These are phyloP conservation scores for Elegia similella DNA, from an alignment of 2,888 invertebrate genomes.

Conservation along the genomic window DNA sequence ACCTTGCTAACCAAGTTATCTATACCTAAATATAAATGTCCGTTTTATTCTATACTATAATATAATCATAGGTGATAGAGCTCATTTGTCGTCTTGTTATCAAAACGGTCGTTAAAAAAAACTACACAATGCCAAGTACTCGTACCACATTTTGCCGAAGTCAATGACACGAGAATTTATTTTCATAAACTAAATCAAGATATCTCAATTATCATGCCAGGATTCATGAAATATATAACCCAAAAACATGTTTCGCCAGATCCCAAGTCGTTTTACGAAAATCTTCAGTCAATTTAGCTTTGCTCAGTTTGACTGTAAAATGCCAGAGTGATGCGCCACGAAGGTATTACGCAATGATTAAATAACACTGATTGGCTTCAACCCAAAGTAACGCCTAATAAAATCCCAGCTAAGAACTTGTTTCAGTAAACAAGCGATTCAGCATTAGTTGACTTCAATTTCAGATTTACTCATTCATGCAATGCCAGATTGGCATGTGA, in stretches of 20 bases:
- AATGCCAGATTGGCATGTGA: constrained; percentile 45
- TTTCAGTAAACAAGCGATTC: constrained; percentile 54
- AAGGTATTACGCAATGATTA: constrained; percentile 23
- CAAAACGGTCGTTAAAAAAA: too few relatives aligned
- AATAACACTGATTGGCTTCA: constrained; percentile 32
- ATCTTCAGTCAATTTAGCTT: constrained; percentile 4
- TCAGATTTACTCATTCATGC: constrained; percentile 49
- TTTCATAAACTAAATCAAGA: neutral
- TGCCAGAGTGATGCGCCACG: constrained; percentile 10
- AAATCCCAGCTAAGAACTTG: constrained; percentile 53
- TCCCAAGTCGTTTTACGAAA: neutral
- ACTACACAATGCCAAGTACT: neutral
- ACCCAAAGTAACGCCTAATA: constrained; percentile 37
- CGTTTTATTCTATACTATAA: too few relatives aligned
- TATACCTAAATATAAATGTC: too few relatives aligned
- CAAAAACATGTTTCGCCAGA: neutral
- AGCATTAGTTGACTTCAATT: constrained; percentile 55
- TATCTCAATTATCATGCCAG: neutral
- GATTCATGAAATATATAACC: neutral
- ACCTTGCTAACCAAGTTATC: too few relatives aligned
- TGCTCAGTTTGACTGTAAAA: constrained; percentile 7
- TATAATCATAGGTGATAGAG: too few relatives aligned
- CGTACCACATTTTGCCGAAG: neutral
- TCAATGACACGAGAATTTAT: neutral
- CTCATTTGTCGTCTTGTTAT: too few relatives aligned